Conservation (phyloP, 37 sponge, comb jelly and placozoan species). For the Diacarnus erythraeanus region DNA sequence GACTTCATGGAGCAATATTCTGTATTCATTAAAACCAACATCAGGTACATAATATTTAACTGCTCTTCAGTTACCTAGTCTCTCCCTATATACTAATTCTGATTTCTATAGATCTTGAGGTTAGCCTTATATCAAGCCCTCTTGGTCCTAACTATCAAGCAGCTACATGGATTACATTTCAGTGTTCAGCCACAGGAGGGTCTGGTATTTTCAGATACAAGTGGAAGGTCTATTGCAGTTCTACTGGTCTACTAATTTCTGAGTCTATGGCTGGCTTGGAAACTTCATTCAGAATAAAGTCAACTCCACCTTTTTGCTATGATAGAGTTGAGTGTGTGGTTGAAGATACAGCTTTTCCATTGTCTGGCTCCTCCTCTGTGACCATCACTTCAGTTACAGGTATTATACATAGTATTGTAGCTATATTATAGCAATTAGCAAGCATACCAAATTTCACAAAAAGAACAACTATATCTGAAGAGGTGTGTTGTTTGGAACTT, state of each 20-base stretch:
- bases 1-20: constrained; percentile 12
- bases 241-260: constrained; percentile 13
- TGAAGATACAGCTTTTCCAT: constrained; percentile 13
- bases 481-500: too few relatives aligned
- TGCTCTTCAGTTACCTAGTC: neutral
- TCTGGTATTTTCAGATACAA: constrained; percentile 14
- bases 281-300: constrained; percentile 11
- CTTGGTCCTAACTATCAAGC: constrained; percentile 16
- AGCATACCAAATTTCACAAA: too few relatives aligned
- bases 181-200: constrained; percentile 7
- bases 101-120: constrained; percentile 9
- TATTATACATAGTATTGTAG: neutral
- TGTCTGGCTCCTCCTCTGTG: constrained; percentile 1
- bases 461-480: too few relatives aligned
- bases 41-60: constrained; percentile 11
- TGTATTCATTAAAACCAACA: constrained; percentile 7
- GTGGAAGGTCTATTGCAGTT: constrained; percentile 31
- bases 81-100: neutral
- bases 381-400: constrained; percentile 15
- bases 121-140: constrained; percentile 4
- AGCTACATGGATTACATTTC: constrained; percentile 18
- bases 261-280: neutral
- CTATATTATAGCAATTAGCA: too few relatives aligned
- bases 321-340: constrained; percentile 8
- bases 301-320: constrained; percentile 17